Conservation (phyloP, 2,888 invertebrate species). For the Hecatera dysodea region DNA sequence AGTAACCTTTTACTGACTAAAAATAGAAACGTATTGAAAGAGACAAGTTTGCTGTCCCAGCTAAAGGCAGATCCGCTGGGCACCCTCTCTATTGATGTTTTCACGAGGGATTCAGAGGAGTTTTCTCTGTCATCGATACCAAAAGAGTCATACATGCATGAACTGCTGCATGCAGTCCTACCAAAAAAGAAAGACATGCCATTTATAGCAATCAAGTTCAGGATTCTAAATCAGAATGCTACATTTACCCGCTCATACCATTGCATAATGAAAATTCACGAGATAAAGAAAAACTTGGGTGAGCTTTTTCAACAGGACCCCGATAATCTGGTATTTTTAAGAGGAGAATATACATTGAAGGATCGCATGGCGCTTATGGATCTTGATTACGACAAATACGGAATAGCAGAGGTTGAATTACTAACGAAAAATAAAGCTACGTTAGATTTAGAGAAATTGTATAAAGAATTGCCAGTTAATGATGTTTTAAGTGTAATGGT, state of each 20-base stretch:
- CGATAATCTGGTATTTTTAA: constrained; percentile 86
- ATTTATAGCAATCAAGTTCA: constrained; percentile 88
- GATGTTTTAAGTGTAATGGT: constrained; percentile 87
- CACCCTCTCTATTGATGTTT: constrained; percentile 85
- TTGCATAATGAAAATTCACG: constrained; percentile 88
- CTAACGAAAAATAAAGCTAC: constrained; percentile 83
- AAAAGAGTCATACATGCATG: constrained; percentile 85
- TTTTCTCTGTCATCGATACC: constrained; percentile 84
- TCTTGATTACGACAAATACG: constrained; percentile 87
- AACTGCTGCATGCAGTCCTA: constrained; percentile 81
- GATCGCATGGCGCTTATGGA: constrained; percentile 85
- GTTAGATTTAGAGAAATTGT: constrained; percentile 84
- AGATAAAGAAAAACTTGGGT: constrained; percentile 91
- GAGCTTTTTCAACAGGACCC: constrained; percentile 90
- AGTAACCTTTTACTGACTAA: constrained; percentile 83
- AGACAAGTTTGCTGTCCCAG: constrained; percentile 80
- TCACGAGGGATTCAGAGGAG: constrained; percentile 84
- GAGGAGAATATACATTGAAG: constrained; percentile 83
- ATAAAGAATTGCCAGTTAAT: constrained; percentile 83
- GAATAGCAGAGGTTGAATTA: constrained; percentile 86
- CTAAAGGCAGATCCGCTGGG: constrained; percentile 83
- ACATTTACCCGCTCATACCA: constrained; percentile 90
- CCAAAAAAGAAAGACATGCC: constrained; percentile 85
- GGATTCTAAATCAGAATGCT: constrained; percentile 81
- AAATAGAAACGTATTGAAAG: constrained; percentile 86